phyloP scores from a whole-genome alignment of 2,797 vertebrate species.

The Myripristis jacobus region DNA sequence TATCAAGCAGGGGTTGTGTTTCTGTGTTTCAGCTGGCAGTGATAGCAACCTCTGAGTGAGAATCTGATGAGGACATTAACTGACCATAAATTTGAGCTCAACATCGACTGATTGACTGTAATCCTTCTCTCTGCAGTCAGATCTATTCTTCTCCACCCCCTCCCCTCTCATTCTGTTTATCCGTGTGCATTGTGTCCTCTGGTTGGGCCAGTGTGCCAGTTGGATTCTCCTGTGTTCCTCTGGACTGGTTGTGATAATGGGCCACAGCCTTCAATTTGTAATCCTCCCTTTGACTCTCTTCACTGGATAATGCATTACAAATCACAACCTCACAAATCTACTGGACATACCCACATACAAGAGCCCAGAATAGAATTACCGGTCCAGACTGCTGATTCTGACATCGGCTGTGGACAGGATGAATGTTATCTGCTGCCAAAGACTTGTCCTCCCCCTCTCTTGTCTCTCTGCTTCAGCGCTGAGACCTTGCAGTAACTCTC shows the following conservation, averaged over 20 bases:
- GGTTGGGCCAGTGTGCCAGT: slow-evolving; percentile 45
- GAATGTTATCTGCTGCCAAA: slow-evolving; percentile 54
- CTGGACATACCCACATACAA: slow-evolving; percentile 63
- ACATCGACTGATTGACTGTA: slow-evolving; percentile 1
- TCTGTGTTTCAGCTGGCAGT: neutral
- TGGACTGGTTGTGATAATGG: slow-evolving; percentile 70
- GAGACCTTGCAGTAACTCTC: neutral
- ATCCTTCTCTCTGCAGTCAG: slow-evolving; percentile 25
- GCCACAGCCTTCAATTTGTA: slow-evolving; percentile 58
- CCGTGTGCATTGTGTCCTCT: slow-evolving; percentile 30
- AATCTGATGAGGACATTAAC: neutral
- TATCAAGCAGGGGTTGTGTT: neutral
- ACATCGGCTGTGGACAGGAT: slow-evolving; percentile 58
- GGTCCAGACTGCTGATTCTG: slow-evolving; percentile 50
- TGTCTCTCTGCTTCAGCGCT: neutral
- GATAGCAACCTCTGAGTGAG: neutral
- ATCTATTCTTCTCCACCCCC: neutral
- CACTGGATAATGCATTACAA: slow-evolving; percentile 67
- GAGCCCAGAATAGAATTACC: slow-evolving; percentile 53
- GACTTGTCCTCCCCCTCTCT: slow-evolving; percentile 18
- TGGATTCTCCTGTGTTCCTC: slow-evolving; percentile 61
- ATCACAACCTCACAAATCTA: slow-evolving; percentile 69
- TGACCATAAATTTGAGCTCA: slow-evolving; percentile 6
- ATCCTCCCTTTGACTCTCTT: slow-evolving; percentile 68
- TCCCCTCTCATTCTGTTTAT: neutral